Evolutionary conservation across 2,888 invertebrate genomes (phyloP), one percentile per base, ranked within the genome.

Genomic region (Glyphotaelius pellucidus): DNA sequence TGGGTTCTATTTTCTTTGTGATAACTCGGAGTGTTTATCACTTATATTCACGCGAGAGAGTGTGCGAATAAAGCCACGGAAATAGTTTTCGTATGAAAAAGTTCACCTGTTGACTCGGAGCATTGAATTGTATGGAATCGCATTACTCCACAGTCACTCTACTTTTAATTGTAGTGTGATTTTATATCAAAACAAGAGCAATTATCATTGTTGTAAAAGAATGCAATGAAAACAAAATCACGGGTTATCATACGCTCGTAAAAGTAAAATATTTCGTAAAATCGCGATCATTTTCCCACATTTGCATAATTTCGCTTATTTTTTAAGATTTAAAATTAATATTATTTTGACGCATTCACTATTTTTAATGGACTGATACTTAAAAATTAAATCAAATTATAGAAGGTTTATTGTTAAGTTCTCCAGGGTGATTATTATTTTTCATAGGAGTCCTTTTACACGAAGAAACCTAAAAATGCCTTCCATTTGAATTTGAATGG

Each of bases 21-120:
- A 89, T 89, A 80, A 89, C 38, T 89, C 89, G n/a, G 30, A 80
- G 38, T 80, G 89, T 15, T 89, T 89, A 52, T 38, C 88, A 35
- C n/a, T 47, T 25, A 25, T 67, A 79, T 47, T 14, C 35, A 9
- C 35, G 30, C 91, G 89, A 92, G 93, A 93, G 93, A 93, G 92
- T 93, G 93, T 92, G 92, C 89, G 92, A 93, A 93, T 80, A 90
- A 85, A 91, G 91, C 89, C 91, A 91, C 90, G 92, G 92, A 91
- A 89, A 91, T 80, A 86, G 47, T 42, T 32, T 31, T 86, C n/a
- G 30, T 2, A 83, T 83, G 83, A 83, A 83, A 83, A 83, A 86
- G 14, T 47, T 42, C n/a, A 15, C 42, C 42, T 12, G 91, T 86
- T 91, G 84, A 89, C n/a, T 38, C 1, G 80, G 80, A 91, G 85